Conservation (phyloP, 2,797 vertebrate genomes). For the Enteromius paludinosus region DNA sequence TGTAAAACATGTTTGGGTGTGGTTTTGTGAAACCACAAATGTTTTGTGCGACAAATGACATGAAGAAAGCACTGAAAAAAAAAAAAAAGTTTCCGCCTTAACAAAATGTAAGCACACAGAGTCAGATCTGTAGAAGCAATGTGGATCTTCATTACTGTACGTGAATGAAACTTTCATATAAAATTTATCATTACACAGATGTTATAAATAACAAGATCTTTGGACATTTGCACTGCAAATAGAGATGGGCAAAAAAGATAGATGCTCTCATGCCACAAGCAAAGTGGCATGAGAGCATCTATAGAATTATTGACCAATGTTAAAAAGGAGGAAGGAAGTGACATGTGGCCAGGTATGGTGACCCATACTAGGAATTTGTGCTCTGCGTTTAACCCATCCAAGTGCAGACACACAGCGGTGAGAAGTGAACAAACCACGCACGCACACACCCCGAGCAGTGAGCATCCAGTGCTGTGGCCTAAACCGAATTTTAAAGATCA, state of each 20-base stretch:
- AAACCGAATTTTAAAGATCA: background rate
- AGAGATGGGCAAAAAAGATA: too few relatives aligned
- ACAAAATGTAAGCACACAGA: background rate
- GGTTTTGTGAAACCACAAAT: background rate
- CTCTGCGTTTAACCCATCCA: too few relatives aligned
- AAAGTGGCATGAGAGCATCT: background rate
- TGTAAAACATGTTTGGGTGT: background rate
- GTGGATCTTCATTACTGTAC: background rate
- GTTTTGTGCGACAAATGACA: background rate
- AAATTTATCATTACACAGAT: background rate
- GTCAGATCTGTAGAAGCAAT: background rate
- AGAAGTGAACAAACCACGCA: too few relatives aligned
- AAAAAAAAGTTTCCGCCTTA: background rate
- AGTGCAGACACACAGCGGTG: too few relatives aligned
- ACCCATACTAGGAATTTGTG: too few relatives aligned
- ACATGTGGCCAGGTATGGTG: too few relatives aligned
- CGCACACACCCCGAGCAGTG: too few relatives aligned
- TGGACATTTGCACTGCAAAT: background rate
- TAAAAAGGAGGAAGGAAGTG: too few relatives aligned
- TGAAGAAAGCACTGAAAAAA: background rate
- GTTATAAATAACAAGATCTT: background rate
- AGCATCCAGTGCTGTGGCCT: too few relatives aligned
- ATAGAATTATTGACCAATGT: background rate
- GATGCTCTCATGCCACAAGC: too few relatives aligned
- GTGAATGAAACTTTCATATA: background rate